Evolutionary conservation across 2,113 vertebrate genomes (phyloP).

Genomic region (Sinocyclocheilus maitianheensis): DNA sequence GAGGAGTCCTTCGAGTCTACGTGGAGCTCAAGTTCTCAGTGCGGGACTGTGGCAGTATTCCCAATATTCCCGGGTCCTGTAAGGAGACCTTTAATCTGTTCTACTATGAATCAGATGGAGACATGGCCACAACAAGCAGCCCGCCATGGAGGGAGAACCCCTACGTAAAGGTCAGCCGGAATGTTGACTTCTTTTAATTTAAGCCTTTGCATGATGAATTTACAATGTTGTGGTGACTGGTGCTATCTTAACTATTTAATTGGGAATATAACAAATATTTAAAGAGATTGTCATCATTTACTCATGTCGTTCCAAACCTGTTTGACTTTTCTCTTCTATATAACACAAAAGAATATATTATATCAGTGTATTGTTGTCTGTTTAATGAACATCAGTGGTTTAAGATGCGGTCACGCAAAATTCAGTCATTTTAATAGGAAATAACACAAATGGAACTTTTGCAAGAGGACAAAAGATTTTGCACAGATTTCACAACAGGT

Average conservation of each 20-base stretch:
- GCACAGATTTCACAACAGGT: not conserved
- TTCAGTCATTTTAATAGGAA: not conserved
- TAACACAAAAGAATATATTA: not conserved
- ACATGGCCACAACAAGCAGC: slow-evolving; percentile 85
- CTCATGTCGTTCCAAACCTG: not conserved
- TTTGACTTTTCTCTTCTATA: not conserved
- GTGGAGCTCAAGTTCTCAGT: slow-evolving; percentile 98
- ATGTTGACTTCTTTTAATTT: not conserved
- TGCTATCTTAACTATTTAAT: not conserved
- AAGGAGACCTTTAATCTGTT: slow-evolving; percentile 99
- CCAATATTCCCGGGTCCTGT: slow-evolving; percentile 97
- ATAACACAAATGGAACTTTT: not conserved
- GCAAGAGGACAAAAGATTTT: not conserved
- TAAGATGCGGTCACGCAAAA: not conserved
- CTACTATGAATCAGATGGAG: slow-evolving; percentile 93
- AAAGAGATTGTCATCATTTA: not conserved
- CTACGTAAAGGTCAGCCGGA: slow-evolving; percentile 81
- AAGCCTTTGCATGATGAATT: not conserved
- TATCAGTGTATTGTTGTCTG: not conserved
- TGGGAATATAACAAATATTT: not conserved
- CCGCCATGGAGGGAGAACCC: slow-evolving; percentile 98
- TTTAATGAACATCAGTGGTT: not conserved
- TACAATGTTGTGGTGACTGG: not conserved
- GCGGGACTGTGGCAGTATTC: slow-evolving; percentile 96
- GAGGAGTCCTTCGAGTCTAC: slow-evolving; percentile 89